phyloP scores from a whole-genome alignment of 1,140 invertebrate genomes.

The Leptinotarsa lineolata region DNA sequence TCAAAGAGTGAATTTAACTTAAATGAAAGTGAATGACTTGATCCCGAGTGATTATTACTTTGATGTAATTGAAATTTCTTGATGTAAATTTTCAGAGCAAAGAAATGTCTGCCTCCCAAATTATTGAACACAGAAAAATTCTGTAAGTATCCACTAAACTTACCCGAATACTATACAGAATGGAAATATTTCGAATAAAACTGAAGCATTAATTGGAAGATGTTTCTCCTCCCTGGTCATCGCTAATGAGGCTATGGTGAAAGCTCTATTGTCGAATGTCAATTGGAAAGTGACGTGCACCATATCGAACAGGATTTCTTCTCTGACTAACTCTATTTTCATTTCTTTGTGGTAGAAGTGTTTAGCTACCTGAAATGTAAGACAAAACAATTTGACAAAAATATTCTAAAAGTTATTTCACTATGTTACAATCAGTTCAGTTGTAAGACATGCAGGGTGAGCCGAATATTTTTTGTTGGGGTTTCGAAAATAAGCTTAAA shows the following conservation, averaged over 20 bases:
- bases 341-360: conserved; percentile 94
- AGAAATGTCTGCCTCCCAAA: too few relatives aligned
- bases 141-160: background rate
- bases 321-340: conserved; percentile 84
- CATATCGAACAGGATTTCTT: conserved; percentile 86
- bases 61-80: too few relatives aligned
- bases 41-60: too few relatives aligned
- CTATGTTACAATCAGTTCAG: too few relatives aligned
- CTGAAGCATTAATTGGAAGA: conserved; percentile 82
- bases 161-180: conserved; percentile 96
- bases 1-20: too few relatives aligned
- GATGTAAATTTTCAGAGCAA: too few relatives aligned
- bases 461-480: too few relatives aligned
- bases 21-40: too few relatives aligned
- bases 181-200: conserved; percentile 96
- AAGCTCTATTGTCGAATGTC: conserved; percentile 91
- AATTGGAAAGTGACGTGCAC: conserved; percentile 92
- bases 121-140: too few relatives aligned
- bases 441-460: too few relatives aligned
- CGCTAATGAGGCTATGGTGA: conserved; percentile 75
- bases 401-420: too few relatives aligned
- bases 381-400: background rate
- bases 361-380: conserved; percentile 71
- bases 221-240: conserved; percentile 86
- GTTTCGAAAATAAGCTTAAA: too few relatives aligned